Conservation (phyloP, 2,888 invertebrate genomes). For the Chrysodeixis includens region DNA sequence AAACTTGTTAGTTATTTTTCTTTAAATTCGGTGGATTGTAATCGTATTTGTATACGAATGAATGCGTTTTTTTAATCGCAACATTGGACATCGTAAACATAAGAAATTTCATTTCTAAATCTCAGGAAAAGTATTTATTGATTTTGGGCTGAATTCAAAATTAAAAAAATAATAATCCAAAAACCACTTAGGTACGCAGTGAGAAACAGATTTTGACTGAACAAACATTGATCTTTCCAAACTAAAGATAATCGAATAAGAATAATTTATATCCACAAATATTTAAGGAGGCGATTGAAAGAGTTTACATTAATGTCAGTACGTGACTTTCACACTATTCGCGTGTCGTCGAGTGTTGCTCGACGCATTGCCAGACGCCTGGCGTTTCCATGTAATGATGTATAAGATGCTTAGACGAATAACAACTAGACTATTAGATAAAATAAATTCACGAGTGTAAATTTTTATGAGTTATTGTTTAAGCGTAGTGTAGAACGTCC, state of each 20-base stretch:
- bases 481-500: too few relatives aligned
- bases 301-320: constrained; percentile 48
- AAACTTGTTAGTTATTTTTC: too few relatives aligned
- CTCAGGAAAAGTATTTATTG: too few relatives aligned
- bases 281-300: constrained; percentile 50
- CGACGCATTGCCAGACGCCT: constrained; percentile 16
- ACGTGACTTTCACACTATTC: constrained; percentile 51
- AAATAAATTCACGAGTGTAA: too few relatives aligned
- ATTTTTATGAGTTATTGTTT: too few relatives aligned
- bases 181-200: background rate
- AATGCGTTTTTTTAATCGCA: too few relatives aligned
- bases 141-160: too few relatives aligned
- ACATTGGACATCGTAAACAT: too few relatives aligned
- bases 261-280: constrained; percentile 57
- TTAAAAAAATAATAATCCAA: constrained; percentile 19
- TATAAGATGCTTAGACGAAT: constrained; percentile 4
- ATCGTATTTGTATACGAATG: too few relatives aligned
- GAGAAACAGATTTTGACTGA: constrained; percentile 18
- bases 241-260: constrained; percentile 49
- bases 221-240: constrained; percentile 36
- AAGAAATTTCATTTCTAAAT: too few relatives aligned
- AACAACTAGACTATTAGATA: background rate
- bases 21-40: too few relatives aligned
- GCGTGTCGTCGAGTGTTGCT: constrained; percentile 24
- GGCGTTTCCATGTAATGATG: constrained; percentile 1